Base-by-base conservation (phyloP, 92 coral and sea anemone species). In the Metridium senile region DNA sequence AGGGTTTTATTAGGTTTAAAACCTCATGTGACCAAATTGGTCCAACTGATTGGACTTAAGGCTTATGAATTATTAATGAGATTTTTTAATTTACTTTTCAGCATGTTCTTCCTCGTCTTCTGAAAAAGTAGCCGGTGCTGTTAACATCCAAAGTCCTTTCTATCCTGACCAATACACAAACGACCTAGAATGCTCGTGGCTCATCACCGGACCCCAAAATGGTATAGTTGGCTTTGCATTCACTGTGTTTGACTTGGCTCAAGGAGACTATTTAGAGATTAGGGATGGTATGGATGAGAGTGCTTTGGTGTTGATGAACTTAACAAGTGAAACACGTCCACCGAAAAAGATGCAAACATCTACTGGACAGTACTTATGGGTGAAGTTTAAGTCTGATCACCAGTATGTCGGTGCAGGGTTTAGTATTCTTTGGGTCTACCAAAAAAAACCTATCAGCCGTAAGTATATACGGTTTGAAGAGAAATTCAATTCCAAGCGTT, bases 171-270 rank as follows among this genome's bases (percentile, higher is more conserved):
- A 0, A 1, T 20, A 23, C 22, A 33, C 76, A 1, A 71, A 23
- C 76, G 47, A 71, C 62, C 74, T 26, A 49, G 45, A 69, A 13
- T 69, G 74, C 57, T 19, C 62, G n/a, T 71, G 76, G 76, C 26
- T 71, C 26, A 11, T 52, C 76, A 52, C 39, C 4, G 76, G 63
- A 2, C 76, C 76, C 26, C 10, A 32, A 23, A 23, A 23, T 39
- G 2, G 62, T 52, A 11, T 22, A 25, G 11, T 58, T 49, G 11
- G 9, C 27, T 8, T 71, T 71, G 7, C 9, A 26, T 18, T 25
- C 17, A 3, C 59, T 54, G 17, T 46, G 20, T 22, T 47, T 20
- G 26, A 52, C 4, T 28, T 71, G 58, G 76, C 32, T 17, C 58
- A 46, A 9, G 63, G 35, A 23, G 76, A 71, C 76, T 49, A 71